phyloP scores from a whole-genome alignment of 1,140 invertebrate species.

The Ptiloglossa arizonensis region DNA sequence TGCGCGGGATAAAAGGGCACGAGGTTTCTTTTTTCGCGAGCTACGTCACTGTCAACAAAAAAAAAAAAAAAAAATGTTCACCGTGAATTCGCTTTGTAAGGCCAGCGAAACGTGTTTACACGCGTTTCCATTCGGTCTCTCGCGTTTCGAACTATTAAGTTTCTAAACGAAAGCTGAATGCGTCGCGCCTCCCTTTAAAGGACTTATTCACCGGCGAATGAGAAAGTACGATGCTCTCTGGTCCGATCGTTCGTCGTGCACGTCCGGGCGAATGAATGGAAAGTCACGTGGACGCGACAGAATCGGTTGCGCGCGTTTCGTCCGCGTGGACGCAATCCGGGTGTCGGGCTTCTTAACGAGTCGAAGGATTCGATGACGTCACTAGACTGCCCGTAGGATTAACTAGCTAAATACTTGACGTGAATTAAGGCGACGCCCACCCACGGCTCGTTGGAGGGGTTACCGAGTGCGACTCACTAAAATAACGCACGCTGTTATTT shows the following conservation, averaged over 20 bases:
- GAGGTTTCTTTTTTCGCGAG: neutral
- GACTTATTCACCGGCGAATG: neutral
- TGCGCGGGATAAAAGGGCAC: too few relatives aligned
- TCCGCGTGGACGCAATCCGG: neutral
- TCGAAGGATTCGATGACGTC: conserved; percentile 69
- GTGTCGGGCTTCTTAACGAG: conserved; percentile 34
- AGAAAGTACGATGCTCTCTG: neutral
- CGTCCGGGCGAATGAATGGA: conserved; percentile 8
- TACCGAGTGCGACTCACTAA: conserved; percentile 68
- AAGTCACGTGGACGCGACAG: neutral
- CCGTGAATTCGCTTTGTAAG: conserved; percentile 2
- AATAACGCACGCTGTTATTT: conserved; percentile 71
- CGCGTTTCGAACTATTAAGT: conserved; percentile 44
- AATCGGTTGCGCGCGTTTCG: conserved; percentile 19
- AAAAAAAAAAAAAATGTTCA: too few relatives aligned
- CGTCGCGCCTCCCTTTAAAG: conserved; percentile 9
- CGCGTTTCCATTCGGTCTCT: conserved; percentile 21
- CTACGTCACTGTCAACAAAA: conserved; percentile 15
- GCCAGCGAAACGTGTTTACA: neutral
- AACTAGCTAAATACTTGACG: conserved; percentile 72
- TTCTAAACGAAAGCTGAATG: conserved; percentile 40
- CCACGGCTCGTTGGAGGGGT: conserved; percentile 49
- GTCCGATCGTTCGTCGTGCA: neutral
- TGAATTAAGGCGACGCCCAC: conserved; percentile 74
- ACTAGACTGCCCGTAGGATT: conserved; percentile 69